Evolutionary conservation across 2,888 invertebrate genomes (phyloP).

Genomic region (Nomada fabriciana): DNA sequence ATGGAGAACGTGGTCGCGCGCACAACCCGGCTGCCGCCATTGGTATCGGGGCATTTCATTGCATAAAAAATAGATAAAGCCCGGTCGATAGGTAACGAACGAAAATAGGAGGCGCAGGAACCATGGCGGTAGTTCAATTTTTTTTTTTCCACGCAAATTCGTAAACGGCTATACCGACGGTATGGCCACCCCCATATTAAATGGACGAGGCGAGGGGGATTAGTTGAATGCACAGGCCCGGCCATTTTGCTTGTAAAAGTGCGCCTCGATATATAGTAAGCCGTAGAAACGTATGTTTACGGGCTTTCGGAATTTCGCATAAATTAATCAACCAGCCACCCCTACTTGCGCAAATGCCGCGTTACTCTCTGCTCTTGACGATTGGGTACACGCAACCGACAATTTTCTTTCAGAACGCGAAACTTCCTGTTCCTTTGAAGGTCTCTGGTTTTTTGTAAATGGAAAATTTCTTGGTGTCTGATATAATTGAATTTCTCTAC

Average conservation of each 20-base stretch:
- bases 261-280: slow-evolving; percentile 67
- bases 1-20: slow-evolving; percentile 52
- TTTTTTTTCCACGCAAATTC: slow-evolving; percentile 79
- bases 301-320: slow-evolving; percentile 71
- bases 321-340: slow-evolving; percentile 69
- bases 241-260: slow-evolving; percentile 79
- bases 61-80: slow-evolving; percentile 80
- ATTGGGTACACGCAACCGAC: slow-evolving; percentile 5
- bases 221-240: slow-evolving; percentile 76
- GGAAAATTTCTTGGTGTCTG: no score
- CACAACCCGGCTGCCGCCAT: slow-evolving; percentile 59
- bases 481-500: no score
- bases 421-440: background rate
- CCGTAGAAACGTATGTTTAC: slow-evolving; percentile 78
- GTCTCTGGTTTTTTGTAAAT: background rate
- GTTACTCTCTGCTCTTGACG: slow-evolving; percentile 28
- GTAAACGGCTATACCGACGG: slow-evolving; percentile 77
- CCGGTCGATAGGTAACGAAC: slow-evolving; percentile 81
- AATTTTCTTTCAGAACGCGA: slow-evolving; percentile 18
- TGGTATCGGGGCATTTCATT: slow-evolving; percentile 74
- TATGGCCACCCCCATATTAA: slow-evolving; percentile 79
- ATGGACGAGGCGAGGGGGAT: slow-evolving; percentile 80
- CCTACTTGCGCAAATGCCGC: slow-evolving; percentile 33
- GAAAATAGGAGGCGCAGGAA: slow-evolving; percentile 76
- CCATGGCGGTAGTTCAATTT: slow-evolving; percentile 73